A percentile compares a stretch with the other conserved stretches of the same genome.
phyloP scores from a whole-genome alignment of 2,797 vertebrate genomes.

The Leptoclinus maculatus region DNA sequence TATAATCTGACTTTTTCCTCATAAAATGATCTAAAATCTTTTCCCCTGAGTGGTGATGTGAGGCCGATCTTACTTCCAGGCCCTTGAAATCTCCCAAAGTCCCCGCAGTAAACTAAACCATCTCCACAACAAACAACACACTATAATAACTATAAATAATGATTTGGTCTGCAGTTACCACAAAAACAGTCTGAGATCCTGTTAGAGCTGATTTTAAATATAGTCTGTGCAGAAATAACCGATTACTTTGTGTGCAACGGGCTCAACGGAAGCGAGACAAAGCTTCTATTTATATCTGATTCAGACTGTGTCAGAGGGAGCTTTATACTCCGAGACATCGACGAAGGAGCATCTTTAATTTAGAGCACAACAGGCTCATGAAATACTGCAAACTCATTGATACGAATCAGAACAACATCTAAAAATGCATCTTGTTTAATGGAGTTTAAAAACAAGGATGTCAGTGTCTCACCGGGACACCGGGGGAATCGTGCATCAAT shows the following conservation, averaged over 20 bases:
- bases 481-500: slow-evolving; percentile 10
- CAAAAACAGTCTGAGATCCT: not conserved
- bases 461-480: not conserved
- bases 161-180: not conserved
- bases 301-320: slow-evolving; percentile 21
- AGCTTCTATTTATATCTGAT: slow-evolving; percentile 37
- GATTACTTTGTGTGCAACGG: slow-evolving; percentile 17
- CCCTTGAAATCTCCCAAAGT: not conserved
- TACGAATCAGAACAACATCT: not conserved
- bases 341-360: slow-evolving; percentile 1
- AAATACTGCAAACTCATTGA: not conserved
- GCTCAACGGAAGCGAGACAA: not conserved
- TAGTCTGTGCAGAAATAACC: not conserved
- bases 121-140: not conserved
- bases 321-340: slow-evolving; percentile 7
- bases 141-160: not conserved
- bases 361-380: not conserved
- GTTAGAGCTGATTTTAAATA: not conserved
- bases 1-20: too few species aligned
- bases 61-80: too few species aligned
- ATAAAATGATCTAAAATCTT: too few species aligned
- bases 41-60: too few species aligned
- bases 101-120: not conserved
- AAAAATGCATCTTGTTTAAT: not conserved
- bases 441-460: not conserved